Conservation (phyloP, 37 sponge, comb jelly and placozoan species). For the Halichondria panicea region DNA sequence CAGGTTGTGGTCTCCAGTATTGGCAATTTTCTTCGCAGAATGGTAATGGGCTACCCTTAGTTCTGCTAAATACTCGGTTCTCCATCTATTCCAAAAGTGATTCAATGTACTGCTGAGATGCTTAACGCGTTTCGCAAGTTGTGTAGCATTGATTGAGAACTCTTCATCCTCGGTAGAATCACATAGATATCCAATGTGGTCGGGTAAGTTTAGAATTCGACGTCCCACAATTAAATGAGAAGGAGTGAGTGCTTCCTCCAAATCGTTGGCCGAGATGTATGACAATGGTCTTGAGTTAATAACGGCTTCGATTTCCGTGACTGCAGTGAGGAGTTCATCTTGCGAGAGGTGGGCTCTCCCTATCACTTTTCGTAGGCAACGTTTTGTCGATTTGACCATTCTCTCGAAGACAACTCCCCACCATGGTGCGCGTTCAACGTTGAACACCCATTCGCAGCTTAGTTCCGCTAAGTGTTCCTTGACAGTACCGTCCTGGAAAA, state of each 20-base stretch:
- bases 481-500: neutral
- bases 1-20: neutral
- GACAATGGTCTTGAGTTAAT: constrained; percentile 38
- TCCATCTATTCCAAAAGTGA: constrained; percentile 16
- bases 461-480: constrained; percentile 24
- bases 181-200: constrained; percentile 15
- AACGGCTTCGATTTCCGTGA: constrained; percentile 26
- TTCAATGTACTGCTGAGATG: neutral
- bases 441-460: too few species aligned
- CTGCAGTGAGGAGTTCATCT: too few species aligned
- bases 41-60: neutral
- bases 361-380: too few species aligned
- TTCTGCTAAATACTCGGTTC: neutral
- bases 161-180: constrained; percentile 26
- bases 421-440: constrained; percentile 39
- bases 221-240: constrained; percentile 46
- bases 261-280: constrained; percentile 21
- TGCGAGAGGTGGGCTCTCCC: too few species aligned
- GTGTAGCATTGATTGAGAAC: neutral
- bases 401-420: constrained; percentile 56
- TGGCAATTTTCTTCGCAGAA: too few species aligned
- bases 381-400: too few species aligned
- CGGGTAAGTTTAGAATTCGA: constrained; percentile 34
- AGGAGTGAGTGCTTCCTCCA: constrained; percentile 41
- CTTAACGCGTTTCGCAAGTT: neutral